These are phyloP conservation scores for Andrena haemorrhoa DNA, from an alignment of 2,888 invertebrate genomes.

Conservation along the genomic window DNA sequence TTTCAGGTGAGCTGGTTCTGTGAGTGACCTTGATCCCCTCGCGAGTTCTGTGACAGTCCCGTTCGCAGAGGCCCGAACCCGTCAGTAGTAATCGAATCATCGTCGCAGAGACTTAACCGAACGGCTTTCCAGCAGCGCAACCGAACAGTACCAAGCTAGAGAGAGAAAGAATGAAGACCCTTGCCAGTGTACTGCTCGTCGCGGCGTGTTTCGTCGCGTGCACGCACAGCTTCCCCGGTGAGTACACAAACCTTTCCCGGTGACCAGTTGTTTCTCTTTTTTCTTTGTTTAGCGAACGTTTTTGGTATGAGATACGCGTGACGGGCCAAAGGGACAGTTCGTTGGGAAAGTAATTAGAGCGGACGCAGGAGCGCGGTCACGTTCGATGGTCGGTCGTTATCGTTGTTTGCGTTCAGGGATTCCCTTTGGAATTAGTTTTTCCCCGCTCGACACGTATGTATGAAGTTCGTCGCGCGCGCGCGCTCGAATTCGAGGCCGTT, in stretches of 20 bases:
- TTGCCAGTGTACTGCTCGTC: constrained; percentile 69
- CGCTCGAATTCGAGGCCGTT: not conserved
- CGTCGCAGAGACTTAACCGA: constrained; percentile 43
- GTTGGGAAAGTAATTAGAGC: constrained; percentile 9
- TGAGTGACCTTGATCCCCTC: constrained; percentile 76
- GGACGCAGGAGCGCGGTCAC: constrained; percentile 19
- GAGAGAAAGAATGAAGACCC: constrained; percentile 63
- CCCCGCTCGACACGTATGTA: not conserved
- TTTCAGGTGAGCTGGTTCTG: constrained; percentile 75
- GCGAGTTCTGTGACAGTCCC: constrained; percentile 63
- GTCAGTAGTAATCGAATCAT: constrained; percentile 69
- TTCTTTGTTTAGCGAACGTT: not conserved
- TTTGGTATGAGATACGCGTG: not conserved
- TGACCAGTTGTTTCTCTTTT: not conserved
- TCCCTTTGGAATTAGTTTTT: constrained; percentile 26
- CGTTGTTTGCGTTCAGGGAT: constrained; percentile 16
- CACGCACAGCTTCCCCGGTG: constrained; percentile 78
- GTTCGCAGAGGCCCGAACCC: constrained; percentile 49
- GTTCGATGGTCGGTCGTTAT: constrained; percentile 35
- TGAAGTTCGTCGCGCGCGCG: not conserved
- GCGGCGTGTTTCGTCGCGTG: constrained; percentile 76
- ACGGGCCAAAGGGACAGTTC: not conserved
- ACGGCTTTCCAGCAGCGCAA: not conserved
- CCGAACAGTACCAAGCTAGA: not conserved
- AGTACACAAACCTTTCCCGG: constrained; percentile 61